Evolutionary conservation across 2,888 invertebrate species (phyloP), one percentile per base, ranked within the genome.

Genomic region (Miltochrista miniata): DNA sequence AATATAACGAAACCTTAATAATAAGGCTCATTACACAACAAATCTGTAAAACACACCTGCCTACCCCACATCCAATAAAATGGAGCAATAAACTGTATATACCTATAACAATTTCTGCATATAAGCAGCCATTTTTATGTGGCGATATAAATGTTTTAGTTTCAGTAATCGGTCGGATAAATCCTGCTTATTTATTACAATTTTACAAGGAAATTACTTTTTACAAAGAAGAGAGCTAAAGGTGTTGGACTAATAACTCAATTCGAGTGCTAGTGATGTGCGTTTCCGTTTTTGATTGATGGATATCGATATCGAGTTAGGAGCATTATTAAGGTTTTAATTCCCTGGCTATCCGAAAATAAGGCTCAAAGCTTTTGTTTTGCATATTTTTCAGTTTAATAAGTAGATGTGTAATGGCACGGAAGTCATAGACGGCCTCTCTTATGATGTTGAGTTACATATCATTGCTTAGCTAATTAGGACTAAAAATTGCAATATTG

Each of bases 161-260:
- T 46, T 54, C 37, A 39, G 54, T 64, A 68, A 68, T 62, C 55
- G 50, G 9, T 52, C 31, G 55, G 61, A 64, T 67, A 60, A 68
- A 60, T 60, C 59, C 59, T 65, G 59, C 62, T 68, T 70, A 74
- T 76, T 74, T 75, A 73, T 74, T 63, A 73, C 62, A 51, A 71
- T 76, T 77, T 76, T 77, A 77, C 76, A 70, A 74, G 74, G 70
- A 70, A 74, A 77, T 74, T 71, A 70, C 74, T 70, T 64, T 71
- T 70, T 75, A 68, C 70, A 77, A 79, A 74, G 69, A 70, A 68
- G 66, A 70, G 71, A 74, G 71, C 73, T 71, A 66, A 71, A 78
- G 78, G 79, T 77, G 81, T 78, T 74, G 76, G 65, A 64, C 74
- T 83, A 82, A 83, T 83, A 81, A 80, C 81, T 83, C 79, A 80